Evolutionary conservation across 2,113 vertebrate species (phyloP).

Genomic region (Oceanodroma tethys): DNA sequence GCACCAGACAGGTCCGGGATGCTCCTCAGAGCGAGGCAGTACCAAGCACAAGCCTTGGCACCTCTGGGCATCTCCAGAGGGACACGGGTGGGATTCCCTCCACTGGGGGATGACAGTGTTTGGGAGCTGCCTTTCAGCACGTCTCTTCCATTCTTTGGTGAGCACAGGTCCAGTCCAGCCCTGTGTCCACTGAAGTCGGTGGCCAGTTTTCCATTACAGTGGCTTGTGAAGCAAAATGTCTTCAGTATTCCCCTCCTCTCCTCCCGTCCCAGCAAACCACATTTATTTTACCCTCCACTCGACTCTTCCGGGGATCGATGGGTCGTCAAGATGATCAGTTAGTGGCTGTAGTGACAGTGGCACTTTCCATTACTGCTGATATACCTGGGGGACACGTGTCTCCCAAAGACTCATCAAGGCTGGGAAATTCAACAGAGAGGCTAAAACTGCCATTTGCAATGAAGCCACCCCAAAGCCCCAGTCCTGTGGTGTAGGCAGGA

Average conservation of each 20-base stretch:
- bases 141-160: neutral
- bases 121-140: neutral
- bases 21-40: neutral
- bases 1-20: neutral
- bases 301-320: conserved; percentile 26
- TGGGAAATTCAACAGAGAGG: conserved; percentile 24
- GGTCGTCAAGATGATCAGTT: conserved; percentile 59
- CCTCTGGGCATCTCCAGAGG: neutral
- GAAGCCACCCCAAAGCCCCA: neutral
- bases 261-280: neutral
- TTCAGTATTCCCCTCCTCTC: conserved; percentile 2
- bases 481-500: neutral
- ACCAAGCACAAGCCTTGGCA: neutral
- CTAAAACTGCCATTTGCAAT: neutral
- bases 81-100: neutral
- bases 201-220: neutral
- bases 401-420: conserved; percentile 47
- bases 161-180: neutral
- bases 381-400: conserved; percentile 36
- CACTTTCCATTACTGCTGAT: conserved; percentile 60
- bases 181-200: neutral
- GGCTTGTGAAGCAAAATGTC: neutral
- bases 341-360: conserved; percentile 53
- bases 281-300: conserved; percentile 31
- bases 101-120: neutral